phyloP scores from a whole-genome alignment of 2,888 invertebrate genomes.

The Eutolmus rufibarbis region DNA sequence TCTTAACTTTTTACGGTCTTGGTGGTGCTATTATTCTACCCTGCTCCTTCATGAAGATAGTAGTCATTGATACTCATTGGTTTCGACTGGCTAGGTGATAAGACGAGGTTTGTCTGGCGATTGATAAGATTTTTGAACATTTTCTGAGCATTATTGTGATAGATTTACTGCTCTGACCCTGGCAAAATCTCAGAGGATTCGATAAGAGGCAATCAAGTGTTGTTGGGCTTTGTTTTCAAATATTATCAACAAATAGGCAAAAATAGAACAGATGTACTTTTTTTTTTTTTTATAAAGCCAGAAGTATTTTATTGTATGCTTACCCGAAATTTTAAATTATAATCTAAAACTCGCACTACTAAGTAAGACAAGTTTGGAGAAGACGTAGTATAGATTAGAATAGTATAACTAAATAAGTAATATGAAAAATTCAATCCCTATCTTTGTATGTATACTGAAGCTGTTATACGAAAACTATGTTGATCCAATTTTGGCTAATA shows the following conservation, averaged over 20 bases:
- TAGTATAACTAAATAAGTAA: too few species aligned
- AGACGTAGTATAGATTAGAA: neutral
- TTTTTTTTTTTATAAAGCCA: neutral
- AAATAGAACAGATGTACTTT: neutral
- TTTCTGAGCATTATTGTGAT: neutral
- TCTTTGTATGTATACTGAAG: too few species aligned
- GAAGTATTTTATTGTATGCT: neutral
- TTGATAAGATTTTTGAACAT: neutral
- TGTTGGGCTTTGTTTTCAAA: neutral
- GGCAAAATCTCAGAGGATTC: neutral
- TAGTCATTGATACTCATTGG: neutral
- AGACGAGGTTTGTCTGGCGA: neutral
- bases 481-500: neutral
- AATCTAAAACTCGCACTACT: neutral
- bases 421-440: too few species aligned
- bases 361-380: neutral
- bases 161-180: slow-evolving; percentile 11
- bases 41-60: neutral
- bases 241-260: neutral
- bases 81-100: neutral
- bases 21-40: neutral
- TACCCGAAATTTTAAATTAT: neutral
- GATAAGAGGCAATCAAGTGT: neutral
- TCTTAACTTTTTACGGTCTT: neutral
- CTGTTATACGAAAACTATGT: neutral